Base-by-base conservation (phyloP, 2,888 invertebrate genomes). In the Heteromurus nitidus region DNA sequence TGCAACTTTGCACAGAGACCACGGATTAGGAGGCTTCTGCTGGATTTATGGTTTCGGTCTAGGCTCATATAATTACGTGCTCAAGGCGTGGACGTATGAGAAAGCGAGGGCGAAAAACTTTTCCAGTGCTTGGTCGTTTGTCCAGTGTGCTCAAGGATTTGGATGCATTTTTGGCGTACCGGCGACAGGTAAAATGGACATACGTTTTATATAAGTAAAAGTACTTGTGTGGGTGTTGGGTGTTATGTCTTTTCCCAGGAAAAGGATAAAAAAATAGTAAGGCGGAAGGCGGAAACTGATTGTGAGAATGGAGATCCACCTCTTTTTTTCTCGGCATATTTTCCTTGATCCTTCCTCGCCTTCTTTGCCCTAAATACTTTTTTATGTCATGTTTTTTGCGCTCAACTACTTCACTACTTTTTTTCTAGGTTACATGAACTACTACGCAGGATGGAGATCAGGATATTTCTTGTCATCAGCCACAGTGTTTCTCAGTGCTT, bases 81-180 rank as follows among this genome's bases (percentile, higher is more conserved):
- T 96, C 84, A 96, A 96, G 90, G 94, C 95, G 93, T 96, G 74
- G 70, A 95, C 95, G 0, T 95, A 95, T 89, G 95, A 96, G 89
- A 91, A 95, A 82, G 95, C 96, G 36, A 91, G 95, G 69, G 95
- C 95, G 1, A 91, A 95, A 84, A 94, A 96, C 89, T 96, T 96
- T 88, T 95, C 95, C 0, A 91, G 95, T 70, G 95, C 95, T 0
- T 96, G 95, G 95, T 95, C 95, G 80, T 96, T 95, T 90, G 93
- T 96, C 67, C 95, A 95, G 89, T 95, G 94, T 89, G 94, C 95
- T 13, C 95, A 96, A 89, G 94, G 95, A 24, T 93, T 96, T 88
- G 95, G 95, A 13, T 94, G 95, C 67, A 93, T 94, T 0, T 93
- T 96, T 68, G 96, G 96, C 65, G 94, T 95, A 60, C 95, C 95